Evolutionary conservation across 2,797 vertebrate genomes (phyloP), one percentile per base, ranked within the genome.

Genomic region (Benthosema pterotum): DNA sequence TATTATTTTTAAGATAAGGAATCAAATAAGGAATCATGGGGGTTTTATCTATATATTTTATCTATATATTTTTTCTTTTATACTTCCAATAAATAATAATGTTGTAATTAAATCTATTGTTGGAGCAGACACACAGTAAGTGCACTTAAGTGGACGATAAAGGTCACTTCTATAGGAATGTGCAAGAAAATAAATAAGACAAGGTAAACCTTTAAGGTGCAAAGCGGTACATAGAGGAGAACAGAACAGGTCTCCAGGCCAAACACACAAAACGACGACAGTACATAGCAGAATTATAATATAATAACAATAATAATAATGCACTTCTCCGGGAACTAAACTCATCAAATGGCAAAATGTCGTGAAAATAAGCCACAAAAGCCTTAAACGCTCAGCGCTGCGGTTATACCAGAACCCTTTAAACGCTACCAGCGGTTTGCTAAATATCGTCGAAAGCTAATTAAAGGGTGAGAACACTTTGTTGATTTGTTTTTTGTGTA

Each of bases 141-240:
- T 80, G 82, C 86, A 89, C 87, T 90, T 89, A 61, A 43, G 67
- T 7, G 75, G 65, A 79, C 60, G n/a, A 5, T 42, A 76, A 84
- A 85, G 80, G 84, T 77, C 85, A 84, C 83, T 87, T 87, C 72
- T 15, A 54, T 13, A 46, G 16, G 22, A 74, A 65, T 42, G 57
- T 69, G 69, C 60, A 67, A 63, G 16, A 22, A n/a, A 43, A 52
- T 57, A 19, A 65, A 57, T 18, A 1, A n/a, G 32, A 52, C 45
- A 67, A 56, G 5, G 42, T 6, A 15, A 57, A n/a, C 50, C 1
- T 3, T 60, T 17, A 65, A 19, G 52, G 46, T 16, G 72, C 52
- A 51, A n/a, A 16, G 43, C 59, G 49, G 49, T 4, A 28, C 5
- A 25, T 3, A 22, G 5, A 13, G 22, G n/a, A n/a, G 22, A 28